Conservation (phyloP, 1,140 invertebrate genomes). For the Goniozus legneri region DNA sequence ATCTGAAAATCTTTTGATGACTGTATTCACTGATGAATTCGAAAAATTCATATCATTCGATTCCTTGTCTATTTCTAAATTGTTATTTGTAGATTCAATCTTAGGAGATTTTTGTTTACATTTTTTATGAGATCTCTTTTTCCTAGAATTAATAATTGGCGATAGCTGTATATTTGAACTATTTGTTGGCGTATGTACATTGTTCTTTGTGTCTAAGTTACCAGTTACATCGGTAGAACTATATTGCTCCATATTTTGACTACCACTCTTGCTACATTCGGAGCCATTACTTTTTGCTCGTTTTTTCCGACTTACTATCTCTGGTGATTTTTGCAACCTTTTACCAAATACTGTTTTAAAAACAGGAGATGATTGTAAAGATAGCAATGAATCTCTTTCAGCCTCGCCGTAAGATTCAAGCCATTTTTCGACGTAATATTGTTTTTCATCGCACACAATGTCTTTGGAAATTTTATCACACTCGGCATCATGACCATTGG, state of each 20-base stretch:
- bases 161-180: not conserved
- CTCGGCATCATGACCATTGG: not conserved
- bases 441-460: slow-evolving; percentile 13
- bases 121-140: not conserved
- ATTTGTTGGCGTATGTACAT: not conserved
- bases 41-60: not conserved
- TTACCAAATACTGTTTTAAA: not conserved
- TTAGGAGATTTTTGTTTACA: not conserved
- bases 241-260: not conserved
- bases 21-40: not conserved
- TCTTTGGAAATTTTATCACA: slow-evolving; percentile 1
- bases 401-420: slow-evolving; percentile 10
- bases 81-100: not conserved
- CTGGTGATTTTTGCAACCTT: slow-evolving; percentile 1
- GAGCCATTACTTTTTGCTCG: not conserved
- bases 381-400: not conserved
- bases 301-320: slow-evolving; percentile 9
- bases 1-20: not conserved
- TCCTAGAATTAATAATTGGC: not conserved
- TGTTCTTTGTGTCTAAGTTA: not conserved
- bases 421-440: slow-evolving; percentile 20
- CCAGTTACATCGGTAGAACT: not conserved
- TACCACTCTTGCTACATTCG: not conserved
- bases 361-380: not conserved
- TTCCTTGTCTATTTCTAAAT: not conserved